Percentiles rank a stretch among this genome's conserved stretches.
phyloP scores from a whole-genome alignment of 2,888 invertebrate genomes.

The Dichetophora obliterata region DNA sequence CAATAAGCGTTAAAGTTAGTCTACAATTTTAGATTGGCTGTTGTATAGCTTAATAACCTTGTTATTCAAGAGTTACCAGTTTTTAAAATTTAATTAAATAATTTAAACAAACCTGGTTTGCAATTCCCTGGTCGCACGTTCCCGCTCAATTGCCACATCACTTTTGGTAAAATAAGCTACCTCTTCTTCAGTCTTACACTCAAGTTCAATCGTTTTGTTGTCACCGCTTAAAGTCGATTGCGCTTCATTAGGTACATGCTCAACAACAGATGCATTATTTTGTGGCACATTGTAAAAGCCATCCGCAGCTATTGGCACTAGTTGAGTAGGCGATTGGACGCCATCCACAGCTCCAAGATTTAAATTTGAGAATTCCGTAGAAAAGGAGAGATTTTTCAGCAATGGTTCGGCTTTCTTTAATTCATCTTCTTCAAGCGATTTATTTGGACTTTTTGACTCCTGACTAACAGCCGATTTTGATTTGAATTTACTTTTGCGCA shows the following conservation, averaged over 20 bases:
- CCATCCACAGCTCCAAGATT: slow-evolving; percentile 40
- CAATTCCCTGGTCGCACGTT: slow-evolving; percentile 50
- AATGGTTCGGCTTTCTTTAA: slow-evolving; percentile 60
- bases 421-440: slow-evolving; percentile 50
- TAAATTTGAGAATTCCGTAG: slow-evolving; percentile 63
- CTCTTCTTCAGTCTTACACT: slow-evolving; percentile 63
- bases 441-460: slow-evolving; percentile 12
- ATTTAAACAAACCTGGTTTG: slow-evolving; percentile 21
- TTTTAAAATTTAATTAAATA: neutral
- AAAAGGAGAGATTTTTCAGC: slow-evolving; percentile 66
- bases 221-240: neutral
- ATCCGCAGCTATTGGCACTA: slow-evolving; percentile 37
- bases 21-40: too few relatives aligned
- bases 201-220: slow-evolving; percentile 43
- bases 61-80: too few relatives aligned
- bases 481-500: slow-evolving; percentile 63
- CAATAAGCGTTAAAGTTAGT: too few relatives aligned
- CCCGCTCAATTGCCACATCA: slow-evolving; percentile 63
- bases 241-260: neutral
- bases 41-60: too few relatives aligned
- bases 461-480: slow-evolving; percentile 49
- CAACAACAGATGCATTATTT: slow-evolving; percentile 61
- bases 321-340: slow-evolving; percentile 4
- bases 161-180: slow-evolving; percentile 68
- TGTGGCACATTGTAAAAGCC: slow-evolving; percentile 66